Base-by-base conservation (phyloP, 1,140 invertebrate genomes). In the Chironomus striatipennis region DNA sequence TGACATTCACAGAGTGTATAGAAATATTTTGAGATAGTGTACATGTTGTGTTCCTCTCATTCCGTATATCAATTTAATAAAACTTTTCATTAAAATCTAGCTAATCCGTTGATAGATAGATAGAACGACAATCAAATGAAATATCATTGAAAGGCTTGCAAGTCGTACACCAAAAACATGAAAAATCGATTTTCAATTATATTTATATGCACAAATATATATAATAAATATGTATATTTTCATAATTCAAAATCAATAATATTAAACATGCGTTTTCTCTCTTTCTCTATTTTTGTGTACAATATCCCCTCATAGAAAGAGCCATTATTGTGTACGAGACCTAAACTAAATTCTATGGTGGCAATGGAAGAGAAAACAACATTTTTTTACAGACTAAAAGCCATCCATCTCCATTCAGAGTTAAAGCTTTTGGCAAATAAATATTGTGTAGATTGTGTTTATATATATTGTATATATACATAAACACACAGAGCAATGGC, bases 181-280 rank as follows among this genome's bases (percentile, higher is more conserved):
- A 57, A 15, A 12, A n/a, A 57, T 57, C n/a, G 47, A 57, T 57
- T 57, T 57, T 57, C 47, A 57, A 57, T 57, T 57, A 57, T 15
- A 57, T 57, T 12, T 57, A 57, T 57, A 47, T 47, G 43, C 15
- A 47, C 43, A 15, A 47, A 47, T 47, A 15, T 47, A 57, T 57
- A 57, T 57, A 15, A 8, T 12, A 12, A 57, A 57, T 57, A n/a
- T 57, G n/a, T 57, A n/a, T 57, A 57, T 57, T n/a, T 57, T 57
- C 47, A 57, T 57, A 57, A 57, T 57, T 57, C 47, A 57, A 57
- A 57, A 57, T 57, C 47, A n/a, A 57, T 57, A 57, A 57, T 57
- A 57, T 57, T 57, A 57, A 57, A 57, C 47, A 57, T 57, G 47
- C 47, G 47, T 57, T 57, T 12, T 34, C 24, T 34, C 24, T 34